Conservation (phyloP, 2,113 vertebrate species). For the Mus pahari region DNA sequence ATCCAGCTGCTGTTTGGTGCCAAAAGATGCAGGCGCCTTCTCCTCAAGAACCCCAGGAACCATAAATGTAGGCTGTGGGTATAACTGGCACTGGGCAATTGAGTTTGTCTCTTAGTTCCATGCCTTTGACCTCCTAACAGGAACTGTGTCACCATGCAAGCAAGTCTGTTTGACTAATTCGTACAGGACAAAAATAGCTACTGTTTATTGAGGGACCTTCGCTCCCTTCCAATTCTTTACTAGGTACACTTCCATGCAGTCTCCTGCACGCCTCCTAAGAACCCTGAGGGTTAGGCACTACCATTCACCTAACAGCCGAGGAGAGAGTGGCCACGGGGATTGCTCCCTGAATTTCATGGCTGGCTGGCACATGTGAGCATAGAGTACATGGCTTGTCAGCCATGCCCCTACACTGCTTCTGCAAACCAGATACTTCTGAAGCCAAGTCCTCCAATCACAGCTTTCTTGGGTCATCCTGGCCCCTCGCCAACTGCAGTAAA, state of each 20-base stretch:
- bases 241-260: constrained; percentile 41
- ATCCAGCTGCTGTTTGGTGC: background rate
- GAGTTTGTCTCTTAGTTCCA: background rate
- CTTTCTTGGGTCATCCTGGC: constrained; percentile 59
- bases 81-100: background rate
- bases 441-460: constrained; percentile 10
- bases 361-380: background rate
- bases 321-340: background rate
- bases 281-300: constrained; percentile 7
- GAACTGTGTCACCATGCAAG: background rate
- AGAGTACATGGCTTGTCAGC: background rate
- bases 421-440: constrained; percentile 48
- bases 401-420: background rate
- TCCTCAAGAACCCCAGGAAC: background rate
- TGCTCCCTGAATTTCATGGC: constrained; percentile 23
- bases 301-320: constrained; percentile 22
- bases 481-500: constrained; percentile 27
- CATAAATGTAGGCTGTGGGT: background rate
- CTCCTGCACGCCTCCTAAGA: constrained; percentile 9
- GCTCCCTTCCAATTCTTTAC: constrained; percentile 50
- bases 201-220: constrained; percentile 52
- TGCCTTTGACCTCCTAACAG: constrained; percentile 1
- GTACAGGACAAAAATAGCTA: constrained; percentile 58
- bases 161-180: constrained; percentile 62
- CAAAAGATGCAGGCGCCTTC: background rate